Evolutionary conservation across 2,113 vertebrate species (phyloP), one percentile per base, ranked within the genome.

Genomic region (Ciconia stormi): DNA sequence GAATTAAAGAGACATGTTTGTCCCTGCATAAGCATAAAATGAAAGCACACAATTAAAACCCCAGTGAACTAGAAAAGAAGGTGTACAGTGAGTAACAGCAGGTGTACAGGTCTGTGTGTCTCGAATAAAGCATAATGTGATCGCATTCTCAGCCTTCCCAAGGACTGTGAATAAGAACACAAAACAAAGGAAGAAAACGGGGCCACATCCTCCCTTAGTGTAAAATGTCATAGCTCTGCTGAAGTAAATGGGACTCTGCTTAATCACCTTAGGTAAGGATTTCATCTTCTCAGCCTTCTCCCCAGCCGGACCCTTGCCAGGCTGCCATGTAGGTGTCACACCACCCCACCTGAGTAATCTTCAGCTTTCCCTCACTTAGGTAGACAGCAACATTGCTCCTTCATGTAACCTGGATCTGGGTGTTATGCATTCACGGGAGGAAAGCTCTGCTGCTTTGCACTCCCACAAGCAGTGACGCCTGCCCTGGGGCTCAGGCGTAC

Each of bases 191-290:
- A 53, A 73, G 66, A 61, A 77, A 93, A 95, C 0, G 2, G 16
- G 44, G 66, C 40, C 70, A 79, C 25, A 34, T 82, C 34, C 69
- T 72, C 69, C 32, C 7, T 65, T 30, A 21, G 32, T 29, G 49
- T 66, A 62, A 93, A 95, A 86, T 62, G 58, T 72, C 70, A 82
- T n/a, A 77, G 71, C 62, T 91, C 46, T 77, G 74, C 66, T 76
- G 53, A 80, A 87, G 66, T 36, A 94, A 90, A 82, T 36, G 74
- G 38, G 23, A 42, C 66, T 89, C n/a, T 36, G 23, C 53, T 50
- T 91, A 95, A 95, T 90, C 55, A 82, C 62, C 82, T 96, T 94
- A 94, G 70, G 55, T 80, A 95, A 69, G 81, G 81, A 87, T 94
- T 94, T 88, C 25, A 79, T 69, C 83, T 61, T 22, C 77, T 61